phyloP scores from a whole-genome alignment of 2,888 invertebrate genomes.

The Seira ritae region DNA sequence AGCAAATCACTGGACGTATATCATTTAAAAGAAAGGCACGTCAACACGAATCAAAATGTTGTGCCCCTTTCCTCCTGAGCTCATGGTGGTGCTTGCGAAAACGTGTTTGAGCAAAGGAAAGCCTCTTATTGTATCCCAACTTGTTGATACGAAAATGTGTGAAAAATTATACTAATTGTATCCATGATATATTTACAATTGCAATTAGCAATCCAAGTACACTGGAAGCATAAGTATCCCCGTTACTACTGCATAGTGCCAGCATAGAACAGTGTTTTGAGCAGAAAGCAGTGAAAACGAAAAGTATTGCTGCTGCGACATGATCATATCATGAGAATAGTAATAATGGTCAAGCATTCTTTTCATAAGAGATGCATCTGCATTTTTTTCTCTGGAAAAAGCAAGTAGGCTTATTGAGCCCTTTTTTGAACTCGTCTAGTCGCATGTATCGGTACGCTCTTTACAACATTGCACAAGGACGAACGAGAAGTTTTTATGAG shows the following conservation, averaged over 20 bases:
- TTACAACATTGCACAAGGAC: not conserved
- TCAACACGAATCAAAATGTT: not conserved
- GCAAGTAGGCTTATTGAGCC: conserved; percentile 6
- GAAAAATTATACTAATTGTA: no score
- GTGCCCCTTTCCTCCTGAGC: not conserved
- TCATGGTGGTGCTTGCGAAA: not conserved
- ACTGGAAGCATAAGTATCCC: no score
- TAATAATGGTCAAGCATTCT: not conserved
- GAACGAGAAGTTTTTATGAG: not conserved
- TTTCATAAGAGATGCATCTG: not conserved
- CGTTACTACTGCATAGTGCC: not conserved
- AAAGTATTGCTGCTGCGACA: not conserved
- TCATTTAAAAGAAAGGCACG: not conserved
- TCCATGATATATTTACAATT: no score
- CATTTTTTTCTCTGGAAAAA: not conserved
- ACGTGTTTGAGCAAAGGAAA: not conserved
- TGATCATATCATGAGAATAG: not conserved
- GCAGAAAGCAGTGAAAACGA: not conserved
- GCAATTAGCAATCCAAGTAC: no score
- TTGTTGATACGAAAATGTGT: not conserved
- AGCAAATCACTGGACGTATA: not conserved
- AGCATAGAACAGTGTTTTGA: not conserved
- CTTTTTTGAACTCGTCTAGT: not conserved
- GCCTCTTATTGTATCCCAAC: not conserved
- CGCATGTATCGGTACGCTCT: not conserved